Evolutionary conservation across 2,888 invertebrate genomes (phyloP), one percentile per base, ranked within the genome.

Genomic region (Taphrorychus bicolor): DNA sequence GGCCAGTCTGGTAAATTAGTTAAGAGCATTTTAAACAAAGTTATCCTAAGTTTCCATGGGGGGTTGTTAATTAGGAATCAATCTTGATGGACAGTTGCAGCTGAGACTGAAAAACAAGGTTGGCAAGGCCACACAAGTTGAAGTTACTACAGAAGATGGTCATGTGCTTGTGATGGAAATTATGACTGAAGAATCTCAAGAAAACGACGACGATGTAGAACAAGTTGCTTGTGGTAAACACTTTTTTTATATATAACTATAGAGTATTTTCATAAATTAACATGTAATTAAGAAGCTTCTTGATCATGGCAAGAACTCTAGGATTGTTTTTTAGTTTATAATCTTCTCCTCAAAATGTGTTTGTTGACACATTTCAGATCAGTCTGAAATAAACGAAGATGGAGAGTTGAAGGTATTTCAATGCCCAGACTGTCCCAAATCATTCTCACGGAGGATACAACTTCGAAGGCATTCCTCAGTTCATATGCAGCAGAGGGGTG

Each of bases 341-440:
- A n/a, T n/a, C n/a, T n/a, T n/a, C n/a, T n/a, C n/a, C n/a, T n/a
- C n/a, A n/a, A n/a, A n/a, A n/a, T n/a, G n/a, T n/a, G n/a, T n/a
- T n/a, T n/a, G n/a, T n/a, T n/a, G n/a, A n/a, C n/a, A n/a, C n/a
- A n/a, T n/a, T 54, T 54, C 41, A 58, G 57, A 51, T 11, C 14
- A 65, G 53, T 19, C 60, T n/a, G 74, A 76, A 21, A 48, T 76
- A 4, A 81, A 81, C 61, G 80, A 81, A 60, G 81, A 82, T 3
- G 82, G 81, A 0, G 83, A 83, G 72, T 66, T 81, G 59, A 80
- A 80, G 68, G 75, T 87, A 9, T 89, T 88, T 74, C 84, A 86
- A 72, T 89, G 89, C 70, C 84, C 85, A 1, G 83, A 87, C 60
- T 89, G 89, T 74, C 87, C 89, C 0, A 87, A 87, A 76, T 85